Base-by-base conservation (phyloP, 1,140 invertebrate genomes). In the Drosophila kikkawai region DNA sequence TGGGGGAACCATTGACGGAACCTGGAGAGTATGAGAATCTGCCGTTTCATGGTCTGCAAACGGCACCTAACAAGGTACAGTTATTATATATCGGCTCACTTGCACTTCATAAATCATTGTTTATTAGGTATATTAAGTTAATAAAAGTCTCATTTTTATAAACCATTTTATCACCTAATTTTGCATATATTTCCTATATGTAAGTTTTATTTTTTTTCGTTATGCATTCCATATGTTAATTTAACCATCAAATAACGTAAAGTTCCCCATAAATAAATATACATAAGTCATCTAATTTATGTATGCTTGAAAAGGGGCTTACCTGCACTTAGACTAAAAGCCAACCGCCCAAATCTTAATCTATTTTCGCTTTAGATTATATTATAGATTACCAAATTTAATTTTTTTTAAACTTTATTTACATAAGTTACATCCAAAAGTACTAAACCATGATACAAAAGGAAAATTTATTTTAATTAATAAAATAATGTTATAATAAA, bases 1-100 rank as follows among this genome's bases (percentile, higher is more conserved):
- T 92, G 87, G 91, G 79, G 88, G 92, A 93, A 92, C 92, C 92
- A 82, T 92, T 92, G 75, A 92, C 92, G 88, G 92, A 93, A 91
- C 94, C 94, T 93, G 96, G 96, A 74, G 97, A 98, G 93, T 98
- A 98, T 94, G 97, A 98, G 94, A 98, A 98, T 93, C 95, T 98
- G 91, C 97, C 97, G 68, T 98, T 98, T 94, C 97, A 98, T 93
- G 97, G 97, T 82, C 96, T 98, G 85, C 97, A 97, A 94, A 96
- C 96, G 91, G 96, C 97, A 79, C 97, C 97, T 83, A 97, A 97
- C 93, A 98, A 98, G 96, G 97, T 98, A 95, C 94, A 86, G 79
- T 70, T 75, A 47, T 48, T n/a, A 47, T 71, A 37, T 60, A 22
- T 56, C 39, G 59, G 29, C 50, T 69, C 29, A 29, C 57, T 51